Conservation (phyloP, 2,888 invertebrate species). For the Bruchidius siliquastri region DNA sequence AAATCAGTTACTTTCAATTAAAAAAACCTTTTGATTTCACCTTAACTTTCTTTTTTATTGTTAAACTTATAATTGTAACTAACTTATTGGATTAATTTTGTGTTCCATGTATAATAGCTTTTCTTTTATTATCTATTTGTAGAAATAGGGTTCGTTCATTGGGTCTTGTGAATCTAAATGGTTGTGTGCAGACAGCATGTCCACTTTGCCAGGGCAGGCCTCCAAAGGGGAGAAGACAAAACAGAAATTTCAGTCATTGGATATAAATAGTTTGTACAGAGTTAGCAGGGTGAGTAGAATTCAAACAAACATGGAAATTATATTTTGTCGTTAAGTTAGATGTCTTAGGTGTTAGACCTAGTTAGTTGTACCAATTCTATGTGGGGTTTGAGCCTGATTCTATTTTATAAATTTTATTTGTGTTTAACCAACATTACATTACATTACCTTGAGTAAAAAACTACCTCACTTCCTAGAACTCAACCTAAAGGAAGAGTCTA, state of each 20-base stretch:
- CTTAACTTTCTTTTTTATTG: background rate
- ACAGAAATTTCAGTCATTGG: slow-evolving; percentile 93
- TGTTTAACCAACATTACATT: too few relatives aligned
- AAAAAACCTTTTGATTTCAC: background rate
- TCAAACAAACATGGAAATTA: too few relatives aligned
- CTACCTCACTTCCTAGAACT: too few relatives aligned
- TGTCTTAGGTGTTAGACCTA: too few relatives aligned
- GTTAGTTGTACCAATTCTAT: too few relatives aligned
- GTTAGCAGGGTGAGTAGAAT: slow-evolving; percentile 75
- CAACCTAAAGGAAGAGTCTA: too few relatives aligned
- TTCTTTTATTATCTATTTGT: slow-evolving; percentile 21
- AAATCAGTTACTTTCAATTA: background rate
- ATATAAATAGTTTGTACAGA: slow-evolving; percentile 96
- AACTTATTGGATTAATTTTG: background rate
- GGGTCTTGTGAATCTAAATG: slow-evolving; percentile 75
- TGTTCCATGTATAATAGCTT: background rate
- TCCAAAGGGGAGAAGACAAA: slow-evolving; percentile 84
- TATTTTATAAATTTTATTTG: too few relatives aligned
- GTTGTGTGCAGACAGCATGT: slow-evolving; percentile 95
- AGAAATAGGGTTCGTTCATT: slow-evolving; percentile 72
- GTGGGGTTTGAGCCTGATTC: too few relatives aligned
- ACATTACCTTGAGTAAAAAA: too few relatives aligned
- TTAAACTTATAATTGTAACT: background rate
- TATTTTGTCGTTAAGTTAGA: too few relatives aligned
- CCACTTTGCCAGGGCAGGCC: slow-evolving; percentile 89